Conservation (phyloP, 2,113 vertebrate genomes). For the Brevimyrus niger region DNA sequence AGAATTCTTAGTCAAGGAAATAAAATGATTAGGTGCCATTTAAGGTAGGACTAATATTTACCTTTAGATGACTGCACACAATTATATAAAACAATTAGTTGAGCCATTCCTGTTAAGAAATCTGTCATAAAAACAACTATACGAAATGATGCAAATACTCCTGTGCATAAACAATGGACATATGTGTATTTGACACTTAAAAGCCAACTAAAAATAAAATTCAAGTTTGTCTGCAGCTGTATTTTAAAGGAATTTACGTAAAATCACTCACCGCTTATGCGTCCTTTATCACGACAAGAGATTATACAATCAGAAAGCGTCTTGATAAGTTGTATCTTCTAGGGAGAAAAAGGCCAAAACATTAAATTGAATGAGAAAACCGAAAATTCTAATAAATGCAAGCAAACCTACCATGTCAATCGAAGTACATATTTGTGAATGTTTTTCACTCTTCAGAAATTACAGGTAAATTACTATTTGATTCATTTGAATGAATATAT, state of each 20-base stretch:
- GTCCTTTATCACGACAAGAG: constrained; percentile 51
- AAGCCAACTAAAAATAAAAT: not conserved
- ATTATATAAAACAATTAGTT: not conserved
- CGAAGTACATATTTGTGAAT: constrained; percentile 33
- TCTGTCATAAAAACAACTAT: not conserved
- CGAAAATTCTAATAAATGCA: constrained; percentile 46
- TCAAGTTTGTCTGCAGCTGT: not conserved
- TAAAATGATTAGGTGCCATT: not conserved
- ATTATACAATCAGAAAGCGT: constrained; percentile 43
- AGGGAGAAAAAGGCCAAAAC: constrained; percentile 28
- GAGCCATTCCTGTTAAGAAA: not conserved
- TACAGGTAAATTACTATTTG: not conserved
- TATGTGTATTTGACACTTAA: not conserved
- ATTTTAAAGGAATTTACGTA: constrained; percentile 2
- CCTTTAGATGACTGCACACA: not conserved
- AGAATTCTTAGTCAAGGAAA: not conserved
- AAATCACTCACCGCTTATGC: constrained; percentile 61
- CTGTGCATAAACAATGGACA: not conserved
- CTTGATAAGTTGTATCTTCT: constrained; percentile 55
- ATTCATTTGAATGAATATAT: not conserved
- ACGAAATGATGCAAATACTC: not conserved
- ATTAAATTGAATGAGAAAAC: constrained; percentile 44
- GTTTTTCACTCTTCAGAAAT: not conserved
- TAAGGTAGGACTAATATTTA: not conserved
- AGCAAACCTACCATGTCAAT: constrained; percentile 42